phyloP scores from a whole-genome alignment of 1,140 invertebrate species.

The Mya arenaria region DNA sequence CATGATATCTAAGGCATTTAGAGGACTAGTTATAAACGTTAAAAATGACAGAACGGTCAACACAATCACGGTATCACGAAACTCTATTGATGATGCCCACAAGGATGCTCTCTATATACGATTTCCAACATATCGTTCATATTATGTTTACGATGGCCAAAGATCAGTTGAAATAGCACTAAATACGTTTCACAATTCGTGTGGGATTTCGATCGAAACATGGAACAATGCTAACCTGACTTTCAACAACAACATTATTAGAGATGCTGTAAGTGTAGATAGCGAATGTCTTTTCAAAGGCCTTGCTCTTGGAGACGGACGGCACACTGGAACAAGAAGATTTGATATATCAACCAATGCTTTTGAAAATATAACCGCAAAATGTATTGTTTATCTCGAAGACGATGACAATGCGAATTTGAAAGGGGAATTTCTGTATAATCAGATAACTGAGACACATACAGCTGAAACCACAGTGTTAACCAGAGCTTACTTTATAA shows the following conservation, averaged over 20 bases:
- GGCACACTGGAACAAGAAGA: neutral
- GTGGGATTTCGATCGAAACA: constrained; percentile 1
- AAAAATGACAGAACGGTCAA: neutral
- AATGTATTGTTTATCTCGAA: neutral
- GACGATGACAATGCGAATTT: neutral
- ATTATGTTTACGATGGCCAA: neutral
- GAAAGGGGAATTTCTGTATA: neutral
- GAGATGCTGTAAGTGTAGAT: neutral
- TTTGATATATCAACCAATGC: constrained; percentile 18
- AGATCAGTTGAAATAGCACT: neutral
- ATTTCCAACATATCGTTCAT: neutral
- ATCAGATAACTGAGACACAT: neutral
- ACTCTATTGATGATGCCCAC: neutral
- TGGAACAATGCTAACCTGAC: neutral
- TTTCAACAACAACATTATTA: neutral
- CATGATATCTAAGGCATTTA: neutral
- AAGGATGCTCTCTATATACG: neutral
- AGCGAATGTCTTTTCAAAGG: neutral
- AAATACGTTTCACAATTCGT: constrained; percentile 7
- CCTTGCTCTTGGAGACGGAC: neutral
- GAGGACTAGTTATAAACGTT: neutral
- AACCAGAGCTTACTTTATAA: neutral
- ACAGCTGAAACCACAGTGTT: neutral
- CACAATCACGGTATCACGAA: neutral
- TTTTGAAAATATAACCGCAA: constrained; percentile 7